These are phyloP conservation scores for Sarcophaga variegata DNA, from an alignment of 2,888 invertebrate genomes.

Conservation along the genomic window DNA sequence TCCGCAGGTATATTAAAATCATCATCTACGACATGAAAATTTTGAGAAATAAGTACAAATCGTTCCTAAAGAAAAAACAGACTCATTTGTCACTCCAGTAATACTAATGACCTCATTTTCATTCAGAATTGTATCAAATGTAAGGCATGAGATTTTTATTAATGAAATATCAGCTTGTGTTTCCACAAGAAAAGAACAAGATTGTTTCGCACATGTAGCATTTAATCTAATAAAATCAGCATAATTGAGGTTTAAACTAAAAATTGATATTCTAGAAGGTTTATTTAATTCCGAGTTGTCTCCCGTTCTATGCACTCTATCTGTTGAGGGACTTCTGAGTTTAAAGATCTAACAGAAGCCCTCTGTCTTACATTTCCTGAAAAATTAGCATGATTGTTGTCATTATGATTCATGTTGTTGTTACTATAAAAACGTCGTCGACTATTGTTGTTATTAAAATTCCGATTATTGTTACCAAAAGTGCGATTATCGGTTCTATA, in stretches of 20 bases:
- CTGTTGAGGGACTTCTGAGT: slow-evolving; percentile 39
- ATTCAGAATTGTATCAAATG: too few species aligned
- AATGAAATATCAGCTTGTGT: slow-evolving; percentile 25
- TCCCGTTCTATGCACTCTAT: background rate
- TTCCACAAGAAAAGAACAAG: slow-evolving; percentile 25
- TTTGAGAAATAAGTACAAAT: background rate
- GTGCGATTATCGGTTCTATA: background rate
- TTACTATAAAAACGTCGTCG: background rate
- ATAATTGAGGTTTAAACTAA: slow-evolving; percentile 17
- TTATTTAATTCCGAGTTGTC: background rate
- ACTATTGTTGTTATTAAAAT: background rate
- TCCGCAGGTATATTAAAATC: slow-evolving; percentile 19
- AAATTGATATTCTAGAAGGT: background rate
- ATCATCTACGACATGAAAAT: slow-evolving; percentile 10
- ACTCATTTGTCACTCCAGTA: too few species aligned
- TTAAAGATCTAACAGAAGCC: slow-evolving; percentile 36
- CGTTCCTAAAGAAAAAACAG: too few species aligned
- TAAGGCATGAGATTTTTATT: too few species aligned
- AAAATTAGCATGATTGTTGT: background rate
- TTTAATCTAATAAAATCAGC: slow-evolving; percentile 29
- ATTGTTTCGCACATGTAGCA: background rate
- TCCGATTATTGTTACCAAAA: slow-evolving; percentile 6
- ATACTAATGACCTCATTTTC: too few species aligned
- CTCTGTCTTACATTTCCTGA: background rate
- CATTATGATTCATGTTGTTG: background rate